Base-by-base conservation (phyloP, 1,140 invertebrate species). In the Aethina tumida region DNA sequence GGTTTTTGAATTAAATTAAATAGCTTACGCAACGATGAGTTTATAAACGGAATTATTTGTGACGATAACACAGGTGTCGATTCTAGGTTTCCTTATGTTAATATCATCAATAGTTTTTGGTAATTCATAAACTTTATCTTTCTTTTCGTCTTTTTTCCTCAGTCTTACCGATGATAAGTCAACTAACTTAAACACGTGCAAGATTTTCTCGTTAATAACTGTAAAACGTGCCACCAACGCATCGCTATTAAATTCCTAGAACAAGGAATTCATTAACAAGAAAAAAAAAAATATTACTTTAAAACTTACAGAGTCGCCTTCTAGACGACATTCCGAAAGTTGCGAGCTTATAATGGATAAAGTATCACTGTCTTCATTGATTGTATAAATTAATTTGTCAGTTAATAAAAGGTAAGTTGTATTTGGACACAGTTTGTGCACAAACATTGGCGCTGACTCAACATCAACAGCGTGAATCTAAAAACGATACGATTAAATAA, bases 61-160 rank as follows among this genome's bases (percentile, higher is more conserved):
- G 13, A 86, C 69, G 35, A 85, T 63, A 49, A 84, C 65, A 60
- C 81, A 84, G 3, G 77, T 74, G 68, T 77, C 76, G 26, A 75
- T 56, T 43, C 57, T 53, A 36, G 65, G 60, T 43, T 66, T 55
- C 45, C 69, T 55, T 50, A 73, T 43, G 52, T 66, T 65, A 45
- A 72, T 48, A 62, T 73, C 64, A 47, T 69, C 58, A 47, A 71
- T 46, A 56, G 63, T 62, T 51, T 68, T 60, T 17, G 65, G 61
- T 45, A 70, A 57, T 3, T 43, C 49, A 46, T 58, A 65, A 13
- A 47, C 52, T 24, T 50, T 58, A 24, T 67, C 57, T 35, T 54
- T 37, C 46, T 60, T 59, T 17, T 58, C 50, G 30, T 57, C 53
- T 14, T 35, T 27, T 42, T 43, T 41, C 30, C 40, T 39, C 37